Evolutionary conservation across 2,113 vertebrate genomes (phyloP).

Genomic region (Calidris pugnax): DNA sequence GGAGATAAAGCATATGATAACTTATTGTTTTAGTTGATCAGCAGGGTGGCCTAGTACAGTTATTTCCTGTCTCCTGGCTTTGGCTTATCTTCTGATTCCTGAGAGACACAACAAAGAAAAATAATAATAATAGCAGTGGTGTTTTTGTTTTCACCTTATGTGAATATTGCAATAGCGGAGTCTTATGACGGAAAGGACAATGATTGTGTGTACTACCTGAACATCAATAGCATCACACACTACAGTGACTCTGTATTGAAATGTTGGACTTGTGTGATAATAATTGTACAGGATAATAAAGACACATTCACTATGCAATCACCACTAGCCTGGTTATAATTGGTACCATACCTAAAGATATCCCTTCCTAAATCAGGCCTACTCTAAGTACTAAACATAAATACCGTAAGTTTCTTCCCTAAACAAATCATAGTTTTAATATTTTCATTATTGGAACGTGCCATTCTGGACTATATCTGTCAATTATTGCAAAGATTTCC

Average conservation of each 20-base stretch:
- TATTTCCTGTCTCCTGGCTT: slow-evolving; percentile 24
- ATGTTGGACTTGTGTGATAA: background rate
- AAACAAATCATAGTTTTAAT: background rate
- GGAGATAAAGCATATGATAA: slow-evolving; percentile 28
- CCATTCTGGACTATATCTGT: background rate
- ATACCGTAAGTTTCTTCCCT: background rate
- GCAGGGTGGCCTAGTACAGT: slow-evolving; percentile 41
- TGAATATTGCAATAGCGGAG: background rate
- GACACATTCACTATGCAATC: background rate
- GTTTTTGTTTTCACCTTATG: background rate
- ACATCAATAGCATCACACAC: background rate
- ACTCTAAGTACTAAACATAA: background rate
- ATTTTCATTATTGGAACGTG: background rate
- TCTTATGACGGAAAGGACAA: background rate
- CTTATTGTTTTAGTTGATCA: slow-evolving; percentile 59
- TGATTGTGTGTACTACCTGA: background rate
- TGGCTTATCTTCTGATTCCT: slow-evolving; percentile 39
- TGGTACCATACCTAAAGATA: background rate
- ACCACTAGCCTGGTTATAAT: background rate
- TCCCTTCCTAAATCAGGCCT: background rate
- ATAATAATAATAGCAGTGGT: background rate
- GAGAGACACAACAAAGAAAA: slow-evolving; percentile 54
- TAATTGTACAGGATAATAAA: background rate
- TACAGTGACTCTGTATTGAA: background rate
- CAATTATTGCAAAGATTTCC: background rate